Evolutionary conservation across 92 coral and sea anemone genomes (phyloP), one percentile per base, ranked within the genome.

Genomic region (Epizoanthus illoricatus): DNA sequence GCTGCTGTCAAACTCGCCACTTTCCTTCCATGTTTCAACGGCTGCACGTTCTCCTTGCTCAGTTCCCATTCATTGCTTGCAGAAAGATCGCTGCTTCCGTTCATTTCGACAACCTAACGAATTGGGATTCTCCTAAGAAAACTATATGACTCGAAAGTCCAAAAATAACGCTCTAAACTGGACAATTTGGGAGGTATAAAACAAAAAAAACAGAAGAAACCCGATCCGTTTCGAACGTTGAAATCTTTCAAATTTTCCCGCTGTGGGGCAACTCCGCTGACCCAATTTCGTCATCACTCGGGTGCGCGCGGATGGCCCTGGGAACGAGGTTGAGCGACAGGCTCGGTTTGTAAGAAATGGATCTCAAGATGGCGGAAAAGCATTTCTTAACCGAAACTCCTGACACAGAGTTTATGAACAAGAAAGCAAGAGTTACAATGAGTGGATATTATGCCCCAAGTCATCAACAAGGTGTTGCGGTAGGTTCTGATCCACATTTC

Each of bases 21-120:
- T 87, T 93, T 95, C 84, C 98, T 86, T 10, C 98, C 98, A 81
- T 87, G 91, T 86, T 95, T 95, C 78, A 91, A 81, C 56, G 98
- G 98, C 73, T 93, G 97, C 12, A 95, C 97, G 69, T 95, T 95
- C 88, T 95, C 98, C 83, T 95, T 95, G 84, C 98, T 93, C 63
- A 95, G 83, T 71, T 95, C 98, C 98, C 98, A 95, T 84, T 95
- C 98, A 41, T 88, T 95, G n/a, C 92, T 80, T 49, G 86, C 73
- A 61, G 85, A 73, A 71, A 90, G 74, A 83, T 90, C 85, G 23
- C 88, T 71, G 69, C 69, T 80, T 59, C 71, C 89, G 54, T 85
- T 91, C 97, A 94, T 94, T 73, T 23, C 28, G n/a, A 2, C 57
- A 20, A 3, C 42, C 2, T 33, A 43, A 12, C 24, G 42, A 70